phyloP scores from a whole-genome alignment of 2,888 invertebrate genomes.

The Sinopyrophorus schimmeli region DNA sequence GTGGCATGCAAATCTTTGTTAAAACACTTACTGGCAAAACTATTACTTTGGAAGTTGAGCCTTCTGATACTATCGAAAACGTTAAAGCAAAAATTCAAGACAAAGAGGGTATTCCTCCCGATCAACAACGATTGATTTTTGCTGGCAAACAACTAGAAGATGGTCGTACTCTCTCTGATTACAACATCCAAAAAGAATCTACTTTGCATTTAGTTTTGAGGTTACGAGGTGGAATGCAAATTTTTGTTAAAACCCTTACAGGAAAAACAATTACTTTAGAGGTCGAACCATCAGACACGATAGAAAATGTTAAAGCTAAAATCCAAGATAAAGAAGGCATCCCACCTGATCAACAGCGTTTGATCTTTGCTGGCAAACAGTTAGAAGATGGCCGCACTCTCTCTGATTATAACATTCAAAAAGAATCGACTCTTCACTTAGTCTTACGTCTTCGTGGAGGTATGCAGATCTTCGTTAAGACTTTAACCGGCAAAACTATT shows the following conservation, averaged over 20 bases:
- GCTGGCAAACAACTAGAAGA: constrained; percentile 74
- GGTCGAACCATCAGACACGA: constrained; percentile 62
- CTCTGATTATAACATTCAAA: constrained; percentile 61
- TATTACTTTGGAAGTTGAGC: constrained; percentile 61
- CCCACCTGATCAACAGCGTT: constrained; percentile 63
- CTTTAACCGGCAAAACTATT: constrained; percentile 63
- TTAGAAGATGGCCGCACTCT: constrained; percentile 64
- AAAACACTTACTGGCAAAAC: constrained; percentile 64
- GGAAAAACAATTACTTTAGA: constrained; percentile 41
- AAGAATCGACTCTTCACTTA: constrained; percentile 62
- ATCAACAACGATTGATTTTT: constrained; percentile 84
- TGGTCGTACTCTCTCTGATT: constrained; percentile 65
- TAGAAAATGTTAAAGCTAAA: constrained; percentile 64
- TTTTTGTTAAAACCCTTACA: constrained; percentile 61
- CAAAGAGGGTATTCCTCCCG: constrained; percentile 86
- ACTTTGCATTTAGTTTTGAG: constrained; percentile 60
- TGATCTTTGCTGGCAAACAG: constrained; percentile 66
- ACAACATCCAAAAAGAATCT: constrained; percentile 66
- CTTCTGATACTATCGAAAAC: constrained; percentile 64
- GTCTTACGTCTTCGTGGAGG: constrained; percentile 66
- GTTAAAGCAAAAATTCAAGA: constrained; percentile 62
- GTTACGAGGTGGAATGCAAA: constrained; percentile 63
- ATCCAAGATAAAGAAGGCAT: constrained; percentile 65
- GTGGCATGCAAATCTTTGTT: constrained; percentile 70
- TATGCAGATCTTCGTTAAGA: constrained; percentile 65